Base-by-base conservation (phyloP, 2,113 vertebrate species). In the Dendropsophus ebraccatus region DNA sequence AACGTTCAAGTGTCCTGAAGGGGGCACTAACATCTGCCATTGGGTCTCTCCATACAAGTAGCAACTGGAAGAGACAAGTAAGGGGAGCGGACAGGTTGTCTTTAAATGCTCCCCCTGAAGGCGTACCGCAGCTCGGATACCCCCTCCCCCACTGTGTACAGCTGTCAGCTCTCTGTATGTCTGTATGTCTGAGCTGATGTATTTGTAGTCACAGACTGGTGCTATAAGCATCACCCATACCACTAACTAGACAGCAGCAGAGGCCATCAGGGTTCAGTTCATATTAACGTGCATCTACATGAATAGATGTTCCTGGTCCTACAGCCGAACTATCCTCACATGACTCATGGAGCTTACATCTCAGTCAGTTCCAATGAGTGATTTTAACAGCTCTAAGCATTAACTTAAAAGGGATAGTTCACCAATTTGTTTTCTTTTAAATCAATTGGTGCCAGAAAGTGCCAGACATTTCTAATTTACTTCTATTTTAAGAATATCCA, bases 111-210 rank as follows among this genome's bases (percentile, higher is more conserved):
- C 16, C 69, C 30, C 21, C 21, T 47, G 41, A 47, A 4, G 72
- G 72, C 11, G 12, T 12, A 1, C 12, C 6, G 4, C 25, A 0
- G 25, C 25, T 65, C 25, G 19, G n/a, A 30, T 60, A 25, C n/a
- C 13, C 25, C 12, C 60, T 2, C 2, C 23, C 23, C 28, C 35
- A 25, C 49, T 14, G 49, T 30, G 60, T 65, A 16, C 60, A 13
- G 50, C 30, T 56, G 76, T 78, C 52, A 49, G 25, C 32, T 23
- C 75, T 77, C 49, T 77, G 74, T 17, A 50, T 41, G 41, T 77
- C 49, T 77, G 74, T 17, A 50, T 41, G 41, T 41, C 41, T 41
- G 41, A 41, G 23, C 35, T 56, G 28, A 19, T 54, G 19, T 52
- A 35, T 56, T 21, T 21, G 1, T 21, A 16, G 25, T 52, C 49